Evolutionary conservation across 2,113 vertebrate genomes (phyloP).

Genomic region (Xiphias gladius): DNA sequence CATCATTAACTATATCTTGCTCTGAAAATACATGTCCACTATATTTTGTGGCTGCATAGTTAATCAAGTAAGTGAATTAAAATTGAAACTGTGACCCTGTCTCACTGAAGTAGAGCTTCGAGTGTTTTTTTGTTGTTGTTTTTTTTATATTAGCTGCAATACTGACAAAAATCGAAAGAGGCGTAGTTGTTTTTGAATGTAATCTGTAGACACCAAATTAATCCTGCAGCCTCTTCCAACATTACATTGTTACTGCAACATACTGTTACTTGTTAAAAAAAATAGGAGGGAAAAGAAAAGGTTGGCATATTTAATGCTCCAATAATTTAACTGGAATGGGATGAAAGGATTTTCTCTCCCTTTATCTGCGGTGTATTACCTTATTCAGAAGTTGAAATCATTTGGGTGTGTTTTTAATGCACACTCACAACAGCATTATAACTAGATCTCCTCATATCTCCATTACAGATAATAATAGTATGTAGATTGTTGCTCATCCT

Average conservation of each 20-base stretch:
- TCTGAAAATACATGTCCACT: background rate
- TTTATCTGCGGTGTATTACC: background rate
- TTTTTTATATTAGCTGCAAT: background rate
- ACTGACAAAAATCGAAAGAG: background rate
- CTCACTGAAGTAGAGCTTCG: background rate
- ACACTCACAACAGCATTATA: background rate
- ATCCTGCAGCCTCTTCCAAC: constrained; percentile 2
- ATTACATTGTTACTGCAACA: background rate
- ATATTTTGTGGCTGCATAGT: no score
- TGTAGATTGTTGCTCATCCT: constrained; percentile 25
- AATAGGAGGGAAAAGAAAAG: background rate
- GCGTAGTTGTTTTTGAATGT: background rate
- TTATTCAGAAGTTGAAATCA: constrained; percentile 8
- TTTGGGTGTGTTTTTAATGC: constrained; percentile 1
- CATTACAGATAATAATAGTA: constrained; percentile 14
- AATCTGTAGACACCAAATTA: background rate
- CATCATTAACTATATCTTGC: background rate
- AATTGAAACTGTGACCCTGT: background rate
- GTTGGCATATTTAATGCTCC: background rate
- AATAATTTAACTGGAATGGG: background rate
- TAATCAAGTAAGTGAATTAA: background rate
- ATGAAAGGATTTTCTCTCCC: constrained; percentile 1
- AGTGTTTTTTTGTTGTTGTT: background rate
- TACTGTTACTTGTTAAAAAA: no score
- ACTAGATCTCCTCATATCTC: constrained; percentile 19